Conservation (phyloP, 1,140 invertebrate genomes). For the Cydia fagiglandana region DNA sequence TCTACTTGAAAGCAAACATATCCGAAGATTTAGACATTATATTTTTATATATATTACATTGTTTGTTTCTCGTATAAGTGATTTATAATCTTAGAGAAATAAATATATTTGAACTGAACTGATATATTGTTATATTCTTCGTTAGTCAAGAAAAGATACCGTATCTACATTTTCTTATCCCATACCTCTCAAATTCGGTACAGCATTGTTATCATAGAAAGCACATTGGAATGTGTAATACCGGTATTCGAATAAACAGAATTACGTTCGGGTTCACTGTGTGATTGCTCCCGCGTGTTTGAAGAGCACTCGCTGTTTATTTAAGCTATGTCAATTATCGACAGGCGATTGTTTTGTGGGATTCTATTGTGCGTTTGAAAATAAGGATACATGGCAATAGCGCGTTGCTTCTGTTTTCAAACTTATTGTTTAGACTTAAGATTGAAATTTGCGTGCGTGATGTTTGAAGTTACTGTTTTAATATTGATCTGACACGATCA, state of each 20-base stretch:
- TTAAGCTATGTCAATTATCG: conserved; percentile 32
- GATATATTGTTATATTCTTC: too few relatives aligned
- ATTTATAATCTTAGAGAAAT: too few relatives aligned
- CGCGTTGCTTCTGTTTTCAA: neutral
- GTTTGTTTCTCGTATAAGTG: too few relatives aligned
- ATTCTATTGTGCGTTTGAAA: neutral
- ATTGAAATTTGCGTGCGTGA: neutral
- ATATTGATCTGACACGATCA: neutral
- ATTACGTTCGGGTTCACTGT: conserved; percentile 41
- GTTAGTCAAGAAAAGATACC: conserved; percentile 9
- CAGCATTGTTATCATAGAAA: conserved; percentile 66
- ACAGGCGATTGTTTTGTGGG: conserved; percentile 20
- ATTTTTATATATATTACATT: too few relatives aligned
- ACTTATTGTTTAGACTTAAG: neutral
- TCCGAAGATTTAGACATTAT: neutral
- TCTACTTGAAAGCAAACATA: neutral
- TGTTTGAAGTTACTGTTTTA: neutral
- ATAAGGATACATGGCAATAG: neutral
- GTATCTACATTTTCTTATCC: conserved; percentile 37
- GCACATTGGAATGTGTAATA: conserved; percentile 68
- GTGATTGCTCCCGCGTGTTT: conserved; percentile 32
- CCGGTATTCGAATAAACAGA: conserved; percentile 58
- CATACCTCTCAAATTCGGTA: conserved; percentile 49
- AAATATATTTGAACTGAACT: too few relatives aligned
- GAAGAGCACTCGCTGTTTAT: conserved; percentile 20